Evolutionary conservation across 2,113 vertebrate species (phyloP).

Genomic region (Hippocampus comes): DNA sequence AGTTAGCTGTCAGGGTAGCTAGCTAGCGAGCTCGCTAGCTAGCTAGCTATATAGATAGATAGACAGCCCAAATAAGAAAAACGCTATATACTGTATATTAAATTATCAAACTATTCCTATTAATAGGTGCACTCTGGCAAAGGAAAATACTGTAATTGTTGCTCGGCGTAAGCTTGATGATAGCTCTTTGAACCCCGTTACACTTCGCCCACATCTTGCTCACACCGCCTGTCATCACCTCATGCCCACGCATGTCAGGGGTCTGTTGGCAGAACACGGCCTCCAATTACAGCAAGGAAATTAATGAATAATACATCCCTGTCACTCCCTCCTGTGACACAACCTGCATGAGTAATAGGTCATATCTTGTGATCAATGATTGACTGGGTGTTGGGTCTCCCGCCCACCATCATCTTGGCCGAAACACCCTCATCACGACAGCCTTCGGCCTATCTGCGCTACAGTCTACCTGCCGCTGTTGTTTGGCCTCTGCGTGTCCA

Average conservation of each 20-base stretch:
- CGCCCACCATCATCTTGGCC: not conserved
- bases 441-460: conserved; percentile 14
- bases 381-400: conserved; percentile 1
- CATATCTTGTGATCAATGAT: conserved; percentile 28
- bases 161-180: not conserved
- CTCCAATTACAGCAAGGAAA: conserved; percentile 11
- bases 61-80: no score
- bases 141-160: not conserved
- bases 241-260: conserved; percentile 6
- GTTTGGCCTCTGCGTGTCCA: not conserved
- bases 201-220: conserved; percentile 22
- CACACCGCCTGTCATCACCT: conserved; percentile 9
- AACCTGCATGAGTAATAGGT: conserved; percentile 4
- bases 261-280: conserved; percentile 9
- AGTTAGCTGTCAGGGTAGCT: no score
- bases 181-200: conserved; percentile 29
- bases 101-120: no score
- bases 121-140: not conserved
- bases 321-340: conserved; percentile 13
- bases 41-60: no score
- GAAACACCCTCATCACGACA: conserved; percentile 30
- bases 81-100: no score
- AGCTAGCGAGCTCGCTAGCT: no score
- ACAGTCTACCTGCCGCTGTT: not conserved
- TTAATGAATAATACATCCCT: conserved; percentile 13